Evolutionary conservation across 64 coral and sea anemone genomes (phyloP).

Genomic region (Stichodactyla helianthus): DNA sequence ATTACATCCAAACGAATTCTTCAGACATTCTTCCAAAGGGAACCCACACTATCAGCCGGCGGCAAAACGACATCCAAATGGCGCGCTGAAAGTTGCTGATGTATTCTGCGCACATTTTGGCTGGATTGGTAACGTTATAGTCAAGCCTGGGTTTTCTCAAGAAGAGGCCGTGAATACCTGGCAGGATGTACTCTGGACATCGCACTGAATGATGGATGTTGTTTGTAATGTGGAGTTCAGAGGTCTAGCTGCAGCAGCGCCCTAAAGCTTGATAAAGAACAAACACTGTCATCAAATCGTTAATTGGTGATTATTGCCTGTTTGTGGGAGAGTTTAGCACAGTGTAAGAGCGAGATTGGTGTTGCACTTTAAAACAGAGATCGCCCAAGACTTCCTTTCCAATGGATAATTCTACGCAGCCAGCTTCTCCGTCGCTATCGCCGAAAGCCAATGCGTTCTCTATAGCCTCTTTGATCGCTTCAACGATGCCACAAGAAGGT

Average conservation of each 20-base stretch:
- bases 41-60: not conserved
- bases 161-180: not conserved
- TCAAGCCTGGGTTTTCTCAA: not conserved
- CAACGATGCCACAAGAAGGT: conserved; percentile 30
- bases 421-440: conserved; percentile 59
- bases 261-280: conserved; percentile 17
- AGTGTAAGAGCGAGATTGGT: conserved; percentile 52
- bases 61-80: conserved; percentile 1
- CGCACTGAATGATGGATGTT: not conserved
- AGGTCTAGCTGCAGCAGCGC: conserved; percentile 17
- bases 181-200: conserved; percentile 13
- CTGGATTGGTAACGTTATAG: not conserved
- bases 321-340: conserved; percentile 98
- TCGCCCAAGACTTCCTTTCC: conserved; percentile 8
- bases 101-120: conserved; percentile 8
- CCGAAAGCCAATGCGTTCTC: conserved; percentile 91
- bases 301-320: conserved; percentile 99
- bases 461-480: conserved; percentile 91
- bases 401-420: conserved; percentile 23
- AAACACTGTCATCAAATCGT: conserved; percentile 91
- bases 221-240: conserved; percentile 21
- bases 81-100: not conserved
- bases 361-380: conserved; percentile 31
- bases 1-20: not conserved
- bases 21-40: not conserved